These are phyloP conservation scores for Cossypha polioptera DNA, from an alignment of 2,797 vertebrate species.

Conservation along the genomic window DNA sequence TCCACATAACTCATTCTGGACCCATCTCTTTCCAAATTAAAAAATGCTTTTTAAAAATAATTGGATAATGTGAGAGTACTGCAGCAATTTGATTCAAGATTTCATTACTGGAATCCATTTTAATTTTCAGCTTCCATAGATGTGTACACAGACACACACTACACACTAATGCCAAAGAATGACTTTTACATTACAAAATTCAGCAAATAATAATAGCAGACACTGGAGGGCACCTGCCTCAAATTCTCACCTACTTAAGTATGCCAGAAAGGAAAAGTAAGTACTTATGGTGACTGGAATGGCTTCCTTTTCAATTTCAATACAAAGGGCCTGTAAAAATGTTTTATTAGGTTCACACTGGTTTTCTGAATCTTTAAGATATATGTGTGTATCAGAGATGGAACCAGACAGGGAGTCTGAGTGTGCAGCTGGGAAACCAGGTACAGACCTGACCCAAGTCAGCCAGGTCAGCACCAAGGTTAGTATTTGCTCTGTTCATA, in stretches of 20 bases:
- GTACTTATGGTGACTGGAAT: not conserved
- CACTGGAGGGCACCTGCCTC: not conserved
- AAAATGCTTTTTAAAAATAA: not conserved
- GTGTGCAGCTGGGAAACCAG: not conserved
- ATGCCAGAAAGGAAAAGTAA: not conserved
- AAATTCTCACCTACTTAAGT: not conserved
- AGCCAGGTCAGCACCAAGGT: not conserved
- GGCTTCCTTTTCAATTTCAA: not conserved
- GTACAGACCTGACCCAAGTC: not conserved
- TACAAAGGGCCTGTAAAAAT: not conserved
- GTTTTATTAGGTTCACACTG: not conserved
- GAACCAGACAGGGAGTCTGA: not conserved
- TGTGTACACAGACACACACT: not conserved
- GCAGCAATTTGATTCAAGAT: not conserved
- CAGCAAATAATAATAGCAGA: not conserved
- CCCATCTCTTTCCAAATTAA: conserved; percentile 31
- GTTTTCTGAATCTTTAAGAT: not conserved
- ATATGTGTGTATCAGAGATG: not conserved
- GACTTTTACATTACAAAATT: not conserved
- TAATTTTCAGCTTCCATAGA: not conserved
- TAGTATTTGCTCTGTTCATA: not conserved
- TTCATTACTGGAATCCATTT: not conserved
- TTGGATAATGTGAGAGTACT: not conserved
- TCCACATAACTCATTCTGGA: not conserved
- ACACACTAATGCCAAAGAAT: not conserved